A percentile compares a stretch with the other conserved stretches of the same genome.
Conservation (phyloP, 2,797 vertebrate genomes). For the Saguinus oedipus region DNA sequence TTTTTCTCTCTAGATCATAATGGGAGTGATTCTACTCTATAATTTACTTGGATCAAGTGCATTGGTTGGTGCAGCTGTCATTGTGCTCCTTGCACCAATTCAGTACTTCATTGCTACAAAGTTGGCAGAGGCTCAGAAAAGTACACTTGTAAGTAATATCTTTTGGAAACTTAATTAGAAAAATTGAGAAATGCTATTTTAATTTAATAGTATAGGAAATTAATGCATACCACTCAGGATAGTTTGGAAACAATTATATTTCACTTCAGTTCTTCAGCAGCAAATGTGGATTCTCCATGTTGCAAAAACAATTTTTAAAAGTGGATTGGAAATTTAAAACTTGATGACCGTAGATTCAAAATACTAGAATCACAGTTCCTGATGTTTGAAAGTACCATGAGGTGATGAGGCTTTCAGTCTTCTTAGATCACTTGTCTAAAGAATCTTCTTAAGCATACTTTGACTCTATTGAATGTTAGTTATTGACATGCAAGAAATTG, state of each 20-base stretch:
- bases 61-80: slow-evolving; percentile 93
- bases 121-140: slow-evolving; percentile 96
- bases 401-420: not conserved
- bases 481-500: not conserved
- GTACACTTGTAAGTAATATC: slow-evolving; percentile 91
- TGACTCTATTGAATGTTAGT: not conserved
- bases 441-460: not conserved
- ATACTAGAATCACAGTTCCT: not conserved
- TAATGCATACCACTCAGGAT: not conserved
- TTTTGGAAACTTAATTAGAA: slow-evolving; percentile 2
- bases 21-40: slow-evolving; percentile 97
- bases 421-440: not conserved
- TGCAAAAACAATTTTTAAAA: not conserved
- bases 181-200: not conserved
- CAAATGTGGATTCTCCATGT: not conserved
- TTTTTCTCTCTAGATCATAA: slow-evolving; percentile 90
- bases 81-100: slow-evolving; percentile 94
- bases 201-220: slow-evolving; percentile 14
- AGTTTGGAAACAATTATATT: not conserved
- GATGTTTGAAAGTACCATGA: not conserved
- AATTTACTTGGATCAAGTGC: slow-evolving; percentile 91
- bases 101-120: slow-evolving; percentile 99
- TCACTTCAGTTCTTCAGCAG: not conserved
- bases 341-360: not conserved
- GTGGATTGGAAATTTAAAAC: not conserved